Conservation (phyloP, 2,113 vertebrate species). For the Acanthisitta chloris region DNA sequence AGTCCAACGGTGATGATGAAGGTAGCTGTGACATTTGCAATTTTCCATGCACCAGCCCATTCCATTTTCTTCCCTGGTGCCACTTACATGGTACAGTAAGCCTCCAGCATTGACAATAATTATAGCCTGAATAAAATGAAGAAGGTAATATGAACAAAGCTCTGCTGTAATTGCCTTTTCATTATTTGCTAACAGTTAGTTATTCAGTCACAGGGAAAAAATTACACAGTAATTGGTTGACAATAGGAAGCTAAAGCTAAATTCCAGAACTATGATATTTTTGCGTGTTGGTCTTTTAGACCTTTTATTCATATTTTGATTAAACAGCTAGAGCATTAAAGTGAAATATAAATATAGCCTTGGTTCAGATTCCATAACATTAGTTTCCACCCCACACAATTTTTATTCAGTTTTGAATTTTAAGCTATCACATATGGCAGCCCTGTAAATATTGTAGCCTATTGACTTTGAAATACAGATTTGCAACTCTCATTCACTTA, state of each 20-base stretch:
- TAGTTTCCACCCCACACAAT: slow-evolving; percentile 65
- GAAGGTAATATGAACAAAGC: slow-evolving; percentile 97
- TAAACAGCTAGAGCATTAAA: slow-evolving; percentile 98
- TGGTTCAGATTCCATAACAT: slow-evolving; percentile 73
- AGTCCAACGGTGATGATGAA: slow-evolving; percentile 89
- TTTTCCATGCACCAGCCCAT: slow-evolving; percentile 98
- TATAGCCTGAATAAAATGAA: slow-evolving; percentile 95
- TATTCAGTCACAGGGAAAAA: slow-evolving; percentile 97
- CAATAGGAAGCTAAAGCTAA: slow-evolving; percentile 93
- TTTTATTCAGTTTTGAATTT: slow-evolving; percentile 51
- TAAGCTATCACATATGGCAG: slow-evolving; percentile 49
- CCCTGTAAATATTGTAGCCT: slow-evolving; percentile 41
- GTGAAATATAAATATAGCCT: slow-evolving; percentile 76
- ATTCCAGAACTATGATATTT: slow-evolving; percentile 91
- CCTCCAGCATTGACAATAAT: slow-evolving; percentile 98
- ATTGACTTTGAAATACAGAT: slow-evolving; percentile 71
- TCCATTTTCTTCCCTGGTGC: slow-evolving; percentile 96
- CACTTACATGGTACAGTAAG: slow-evolving; percentile 97
- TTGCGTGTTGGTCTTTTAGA: slow-evolving; percentile 84
- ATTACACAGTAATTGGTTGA: slow-evolving; percentile 99
- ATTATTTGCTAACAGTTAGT: slow-evolving; percentile 99
- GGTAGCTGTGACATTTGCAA: slow-evolving; percentile 99
- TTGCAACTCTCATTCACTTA: slow-evolving; percentile 32
- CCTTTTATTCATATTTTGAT: slow-evolving; percentile 88
- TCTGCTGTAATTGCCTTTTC: slow-evolving; percentile 98